phyloP scores from a whole-genome alignment of 2,797 vertebrate species.

The Oophaga sylvatica region DNA sequence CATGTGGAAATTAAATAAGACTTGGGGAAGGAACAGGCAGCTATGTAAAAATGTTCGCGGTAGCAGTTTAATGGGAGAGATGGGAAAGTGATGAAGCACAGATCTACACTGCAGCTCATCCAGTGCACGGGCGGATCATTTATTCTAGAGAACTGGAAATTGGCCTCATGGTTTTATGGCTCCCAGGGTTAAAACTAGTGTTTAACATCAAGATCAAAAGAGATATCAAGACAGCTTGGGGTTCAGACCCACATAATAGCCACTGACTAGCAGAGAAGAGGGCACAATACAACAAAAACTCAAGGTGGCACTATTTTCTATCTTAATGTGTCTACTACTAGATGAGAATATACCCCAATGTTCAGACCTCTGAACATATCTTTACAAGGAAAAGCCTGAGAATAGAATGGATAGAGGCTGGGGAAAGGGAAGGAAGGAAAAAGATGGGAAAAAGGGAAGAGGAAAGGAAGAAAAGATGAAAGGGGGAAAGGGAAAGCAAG shows the following conservation, averaged over 20 bases:
- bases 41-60: conserved; percentile 28
- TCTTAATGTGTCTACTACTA: no score
- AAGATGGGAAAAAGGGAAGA: no score
- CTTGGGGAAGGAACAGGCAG: not conserved
- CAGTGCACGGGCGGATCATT: not conserved
- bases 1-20: conserved; percentile 41
- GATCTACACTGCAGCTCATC: not conserved
- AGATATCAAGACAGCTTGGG: no score
- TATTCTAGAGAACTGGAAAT: not conserved
- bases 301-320: no score
- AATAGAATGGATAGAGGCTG: not conserved
- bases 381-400: not conserved
- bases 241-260: no score
- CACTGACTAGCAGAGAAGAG: no score
- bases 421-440: no score
- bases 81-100: not conserved
- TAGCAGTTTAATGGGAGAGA: conserved; percentile 14
- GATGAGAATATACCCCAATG: no score
- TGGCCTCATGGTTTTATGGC: not conserved
- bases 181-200: not conserved
- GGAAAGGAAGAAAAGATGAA: no score
- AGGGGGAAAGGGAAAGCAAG: no score
- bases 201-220: not conserved
- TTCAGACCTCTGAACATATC: no score
- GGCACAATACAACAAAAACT: no score